phyloP scores from a whole-genome alignment of 2,888 invertebrate genomes.

The Gari tellinella region DNA sequence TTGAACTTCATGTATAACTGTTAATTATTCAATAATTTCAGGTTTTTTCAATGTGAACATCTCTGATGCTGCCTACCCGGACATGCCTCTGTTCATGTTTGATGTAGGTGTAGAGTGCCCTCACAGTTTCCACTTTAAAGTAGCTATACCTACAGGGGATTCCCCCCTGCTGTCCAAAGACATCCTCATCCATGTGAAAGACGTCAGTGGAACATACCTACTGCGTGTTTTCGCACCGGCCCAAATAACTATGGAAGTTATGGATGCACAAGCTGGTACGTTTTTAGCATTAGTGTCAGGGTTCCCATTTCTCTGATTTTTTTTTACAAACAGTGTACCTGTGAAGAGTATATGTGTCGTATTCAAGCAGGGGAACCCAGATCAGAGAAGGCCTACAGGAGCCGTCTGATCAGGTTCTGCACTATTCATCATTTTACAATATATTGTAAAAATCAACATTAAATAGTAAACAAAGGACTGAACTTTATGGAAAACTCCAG shows the following conservation, averaged over 20 bases:
- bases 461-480: too few relatives aligned
- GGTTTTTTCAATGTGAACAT: constrained; percentile 78
- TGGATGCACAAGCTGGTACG: constrained; percentile 3
- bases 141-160: constrained; percentile 78
- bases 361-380: too few relatives aligned
- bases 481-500: too few relatives aligned
- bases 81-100: constrained; percentile 73
- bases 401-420: too few relatives aligned
- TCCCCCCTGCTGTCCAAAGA: constrained; percentile 65
- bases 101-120: constrained; percentile 80
- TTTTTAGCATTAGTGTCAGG: too few relatives aligned
- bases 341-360: too few relatives aligned
- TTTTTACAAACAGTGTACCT: too few relatives aligned
- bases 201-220: constrained; percentile 58
- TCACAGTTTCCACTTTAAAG: constrained; percentile 70
- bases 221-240: constrained; percentile 69
- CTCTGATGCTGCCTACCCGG: constrained; percentile 74
- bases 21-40: constrained; percentile 38
- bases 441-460: too few relatives aligned
- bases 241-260: constrained; percentile 20
- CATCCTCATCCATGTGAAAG: constrained; percentile 66
- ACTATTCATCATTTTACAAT: too few relatives aligned
- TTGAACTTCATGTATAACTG: background rate
- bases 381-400: too few relatives aligned
- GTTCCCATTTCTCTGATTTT: too few relatives aligned